A percentile compares a stretch with the other conserved stretches of the same genome.
These are phyloP conservation scores for Magallana ariakensis DNA, from an alignment of 1,140 invertebrate species.

Conservation along the genomic window DNA sequence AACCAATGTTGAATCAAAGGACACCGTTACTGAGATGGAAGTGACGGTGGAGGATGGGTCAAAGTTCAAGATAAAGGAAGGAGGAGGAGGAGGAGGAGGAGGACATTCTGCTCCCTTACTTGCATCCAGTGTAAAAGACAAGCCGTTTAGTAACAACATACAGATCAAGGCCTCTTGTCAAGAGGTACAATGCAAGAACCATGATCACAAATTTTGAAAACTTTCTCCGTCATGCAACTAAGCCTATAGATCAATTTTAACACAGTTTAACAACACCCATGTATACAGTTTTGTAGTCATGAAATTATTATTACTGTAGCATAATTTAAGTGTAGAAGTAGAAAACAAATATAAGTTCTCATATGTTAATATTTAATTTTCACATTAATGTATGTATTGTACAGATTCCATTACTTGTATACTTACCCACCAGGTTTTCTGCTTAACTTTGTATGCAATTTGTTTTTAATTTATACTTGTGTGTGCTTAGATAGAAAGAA, in stretches of 20 bases:
- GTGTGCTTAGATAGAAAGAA: slow-evolving; percentile 46
- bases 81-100: background rate
- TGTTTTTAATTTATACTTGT: background rate
- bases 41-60: background rate
- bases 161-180: slow-evolving; percentile 43
- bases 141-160: background rate
- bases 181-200: slow-evolving; percentile 11
- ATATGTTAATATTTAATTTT: too few species aligned
- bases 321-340: too few species aligned
- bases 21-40: background rate
- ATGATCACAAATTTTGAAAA: background rate
- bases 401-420: background rate
- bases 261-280: too few species aligned
- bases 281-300: too few species aligned
- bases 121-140: background rate
- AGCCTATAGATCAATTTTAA: too few species aligned
- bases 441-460: too few species aligned
- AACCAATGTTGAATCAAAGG: background rate
- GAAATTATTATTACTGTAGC: too few species aligned
- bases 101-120: too few species aligned
- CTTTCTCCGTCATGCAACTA: too few species aligned
- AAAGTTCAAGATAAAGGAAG: background rate
- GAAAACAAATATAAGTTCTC: too few species aligned
- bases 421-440: too few species aligned
- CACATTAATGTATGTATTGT: too few species aligned